A percentile compares a stretch with the other conserved stretches of the same genome.
Conservation (phyloP, 2,888 invertebrate genomes). For the Tinea semifulvella region DNA sequence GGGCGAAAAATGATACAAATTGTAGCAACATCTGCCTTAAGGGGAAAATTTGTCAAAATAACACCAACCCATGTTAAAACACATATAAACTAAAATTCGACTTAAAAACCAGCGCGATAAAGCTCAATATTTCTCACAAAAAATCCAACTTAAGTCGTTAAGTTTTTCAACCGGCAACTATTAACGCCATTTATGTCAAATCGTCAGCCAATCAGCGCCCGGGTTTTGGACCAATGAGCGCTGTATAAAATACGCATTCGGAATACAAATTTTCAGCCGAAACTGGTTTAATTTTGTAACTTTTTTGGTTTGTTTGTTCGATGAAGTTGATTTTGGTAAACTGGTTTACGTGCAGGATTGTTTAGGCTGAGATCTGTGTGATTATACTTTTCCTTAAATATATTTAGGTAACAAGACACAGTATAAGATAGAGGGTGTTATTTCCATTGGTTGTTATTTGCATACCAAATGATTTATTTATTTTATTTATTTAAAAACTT, state of each 20-base stretch:
- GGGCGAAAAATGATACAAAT: conserved; percentile 64
- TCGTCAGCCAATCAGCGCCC: conserved; percentile 54
- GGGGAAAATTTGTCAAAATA: conserved; percentile 31
- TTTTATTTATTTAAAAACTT: too few species aligned
- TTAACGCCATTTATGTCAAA: conserved; percentile 67
- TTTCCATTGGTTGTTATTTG: too few species aligned
- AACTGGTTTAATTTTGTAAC: conserved; percentile 49
- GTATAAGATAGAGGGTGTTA: too few species aligned
- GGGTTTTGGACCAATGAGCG: conserved; percentile 47
- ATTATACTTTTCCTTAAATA: too few species aligned
- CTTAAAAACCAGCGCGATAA: neutral
- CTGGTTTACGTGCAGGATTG: too few species aligned
- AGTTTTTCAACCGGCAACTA: conserved; percentile 25
- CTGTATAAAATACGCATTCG: conserved; percentile 39
- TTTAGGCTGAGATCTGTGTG: too few species aligned
- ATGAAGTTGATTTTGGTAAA: neutral
- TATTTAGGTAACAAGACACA: too few species aligned
- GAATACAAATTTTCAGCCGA: conserved; percentile 56
- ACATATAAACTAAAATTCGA: neutral
- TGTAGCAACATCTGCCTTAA: conserved; percentile 64
- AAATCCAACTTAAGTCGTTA: conserved; percentile 22
- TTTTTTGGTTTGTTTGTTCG: conserved; percentile 28
- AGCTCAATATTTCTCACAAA: conserved; percentile 18
- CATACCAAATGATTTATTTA: too few species aligned
- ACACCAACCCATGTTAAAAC: conserved; percentile 13